phyloP scores from a whole-genome alignment of 2,113 vertebrate species.

The Spilogale gracilis region DNA sequence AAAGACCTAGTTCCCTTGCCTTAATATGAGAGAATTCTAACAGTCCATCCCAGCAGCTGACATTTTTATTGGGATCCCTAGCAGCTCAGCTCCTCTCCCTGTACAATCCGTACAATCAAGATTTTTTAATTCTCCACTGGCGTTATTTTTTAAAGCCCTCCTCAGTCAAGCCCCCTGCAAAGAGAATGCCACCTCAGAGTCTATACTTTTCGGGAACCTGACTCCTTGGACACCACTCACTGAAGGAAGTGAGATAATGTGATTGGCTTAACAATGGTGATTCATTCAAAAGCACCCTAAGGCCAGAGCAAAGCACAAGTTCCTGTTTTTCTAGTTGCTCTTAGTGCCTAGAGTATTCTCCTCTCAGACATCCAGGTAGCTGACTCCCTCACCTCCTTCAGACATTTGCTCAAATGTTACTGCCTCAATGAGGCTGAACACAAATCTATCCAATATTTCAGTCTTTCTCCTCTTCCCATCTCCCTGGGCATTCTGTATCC shows the following conservation, averaged over 20 bases:
- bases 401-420: neutral
- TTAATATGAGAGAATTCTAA: neutral
- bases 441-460: neutral
- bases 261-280: neutral
- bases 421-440: neutral
- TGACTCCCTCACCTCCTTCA: neutral
- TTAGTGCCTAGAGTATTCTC: neutral
- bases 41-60: neutral
- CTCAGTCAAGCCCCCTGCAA: neutral
- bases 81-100: neutral
- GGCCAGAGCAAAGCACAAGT: neutral
- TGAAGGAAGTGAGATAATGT: neutral
- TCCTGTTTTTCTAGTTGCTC: neutral
- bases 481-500: neutral
- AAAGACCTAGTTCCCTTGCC: neutral
- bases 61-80: neutral
- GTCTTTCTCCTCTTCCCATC: neutral
- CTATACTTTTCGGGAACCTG: neutral
- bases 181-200: neutral
- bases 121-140: neutral
- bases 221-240: neutral
- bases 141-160: neutral
- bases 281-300: neutral
- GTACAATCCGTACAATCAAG: too few species aligned
- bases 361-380: neutral